Evolutionary conservation across 2,797 vertebrate species (phyloP), one percentile per base, ranked within the genome.

Genomic region (Scolopax rusticola): DNA sequence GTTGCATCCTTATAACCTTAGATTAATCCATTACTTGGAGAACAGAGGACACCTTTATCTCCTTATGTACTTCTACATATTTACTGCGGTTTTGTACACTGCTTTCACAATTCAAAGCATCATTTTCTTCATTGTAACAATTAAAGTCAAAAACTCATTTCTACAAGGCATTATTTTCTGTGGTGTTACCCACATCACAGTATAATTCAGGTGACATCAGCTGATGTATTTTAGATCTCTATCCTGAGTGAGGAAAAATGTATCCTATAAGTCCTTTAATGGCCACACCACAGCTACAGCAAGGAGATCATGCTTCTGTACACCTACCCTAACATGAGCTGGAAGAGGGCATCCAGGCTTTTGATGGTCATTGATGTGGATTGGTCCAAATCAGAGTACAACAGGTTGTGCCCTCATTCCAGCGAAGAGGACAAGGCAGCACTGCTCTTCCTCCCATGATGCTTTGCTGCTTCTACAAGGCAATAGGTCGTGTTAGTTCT

Each of bases 381-480:
- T 21, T 40, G 3, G 4, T 50, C 28, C 14, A 59, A 85, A 84
- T 50, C 28, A 40, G 43, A 67, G 19, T 11, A 51, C 2, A 38
- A 8, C 30, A 36, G 5, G 1, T 12, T 38, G 9, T n/a, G 6
- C 3, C 2, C 6, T 11, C 28, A 5, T 54, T 51, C 20, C 48
- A 68, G 43, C 47, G 18, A 68, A 47, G 16, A 60, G 18, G 18
- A 23, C 5, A 47, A 64, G 12, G 11, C 5, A 64, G 4, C 2
- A 1, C 2, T 85, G 3, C 36, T 36, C 8, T 76, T 19, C 11
- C 2, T 27, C 18, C 13, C 6, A 3, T 15, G 2, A 18, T 21
- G 16, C 2, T 82, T 8, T 30, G 50, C 38, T 56, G 20, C 27
- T 81, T 81, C 27, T 70, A 5, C 15, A n/a, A 77, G 48, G 2